phyloP scores from a whole-genome alignment of 2,797 vertebrate genomes.

The Pipistrellus nathusii region DNA sequence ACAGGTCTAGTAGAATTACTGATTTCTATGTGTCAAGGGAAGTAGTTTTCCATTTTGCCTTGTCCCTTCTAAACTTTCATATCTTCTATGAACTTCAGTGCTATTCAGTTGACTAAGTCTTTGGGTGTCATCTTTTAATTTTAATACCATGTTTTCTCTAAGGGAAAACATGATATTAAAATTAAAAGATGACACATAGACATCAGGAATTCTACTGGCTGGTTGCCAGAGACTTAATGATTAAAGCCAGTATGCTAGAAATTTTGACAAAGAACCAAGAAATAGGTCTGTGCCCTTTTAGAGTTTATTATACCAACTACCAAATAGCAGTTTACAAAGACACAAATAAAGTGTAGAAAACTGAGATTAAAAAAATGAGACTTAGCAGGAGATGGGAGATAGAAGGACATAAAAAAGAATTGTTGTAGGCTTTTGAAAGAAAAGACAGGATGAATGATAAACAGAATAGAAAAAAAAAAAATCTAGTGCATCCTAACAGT shows the following conservation, averaged over 20 bases:
- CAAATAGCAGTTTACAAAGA: conserved; percentile 62
- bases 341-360: conserved; percentile 59
- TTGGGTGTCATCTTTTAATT: not conserved
- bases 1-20: no score
- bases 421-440: conserved; percentile 61
- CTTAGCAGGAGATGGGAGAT: conserved; percentile 37
- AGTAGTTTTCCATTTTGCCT: not conserved
- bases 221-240: conserved; percentile 30
- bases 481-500: not conserved
- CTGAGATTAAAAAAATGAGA: conserved; percentile 74
- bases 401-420: conserved; percentile 70
- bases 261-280: not conserved
- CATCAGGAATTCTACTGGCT: conserved; percentile 7
- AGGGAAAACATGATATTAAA: conserved; percentile 5
- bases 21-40: not conserved
- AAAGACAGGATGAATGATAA: conserved; percentile 65
- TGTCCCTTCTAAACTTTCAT: conserved; percentile 14
- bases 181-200: conserved; percentile 23
- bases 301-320: conserved; percentile 55
- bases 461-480: conserved; percentile 7
- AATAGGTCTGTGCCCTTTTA: conserved; percentile 47
- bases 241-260: conserved; percentile 50
- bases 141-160: no score
- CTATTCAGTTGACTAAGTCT: not conserved
- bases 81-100: not conserved